Percentiles rank a stretch among this genome's conserved stretches.
phyloP scores from a whole-genome alignment of 2,888 invertebrate genomes.

The Dryocosmus kuriphilus region DNA sequence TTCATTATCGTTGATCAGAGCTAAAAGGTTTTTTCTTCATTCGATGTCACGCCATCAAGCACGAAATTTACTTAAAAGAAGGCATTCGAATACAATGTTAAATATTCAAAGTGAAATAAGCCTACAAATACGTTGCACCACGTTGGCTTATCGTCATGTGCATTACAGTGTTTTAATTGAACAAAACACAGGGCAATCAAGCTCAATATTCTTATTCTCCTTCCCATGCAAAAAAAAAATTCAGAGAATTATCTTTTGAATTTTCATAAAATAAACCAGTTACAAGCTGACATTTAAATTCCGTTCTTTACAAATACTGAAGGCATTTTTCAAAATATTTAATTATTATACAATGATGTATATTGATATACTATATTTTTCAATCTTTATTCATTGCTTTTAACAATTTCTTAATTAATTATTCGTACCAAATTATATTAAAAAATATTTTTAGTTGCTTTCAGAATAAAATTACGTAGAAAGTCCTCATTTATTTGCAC shows the following conservation, averaged over 20 bases:
- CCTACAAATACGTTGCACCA: background rate
- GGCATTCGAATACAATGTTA: conserved; percentile 9
- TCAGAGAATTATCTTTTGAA: background rate
- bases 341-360: too few species aligned
- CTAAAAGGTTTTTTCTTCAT: background rate
- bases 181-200: background rate
- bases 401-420: background rate
- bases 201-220: background rate
- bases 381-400: too few species aligned
- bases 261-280: background rate
- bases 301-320: background rate
- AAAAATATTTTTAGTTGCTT: too few species aligned
- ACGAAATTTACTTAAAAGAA: conserved; percentile 5
- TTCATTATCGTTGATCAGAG: background rate
- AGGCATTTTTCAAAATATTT: too few species aligned
- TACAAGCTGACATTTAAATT: background rate
- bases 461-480: too few species aligned
- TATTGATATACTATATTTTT: too few species aligned
- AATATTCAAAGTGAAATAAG: background rate
- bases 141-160: background rate
- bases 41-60: background rate
- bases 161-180: conserved; percentile 5
- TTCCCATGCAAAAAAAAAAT: background rate
- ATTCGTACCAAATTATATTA: too few species aligned
- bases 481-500: background rate